Base-by-base conservation (phyloP, 2,888 invertebrate species). In the Escarpia spicata region DNA sequence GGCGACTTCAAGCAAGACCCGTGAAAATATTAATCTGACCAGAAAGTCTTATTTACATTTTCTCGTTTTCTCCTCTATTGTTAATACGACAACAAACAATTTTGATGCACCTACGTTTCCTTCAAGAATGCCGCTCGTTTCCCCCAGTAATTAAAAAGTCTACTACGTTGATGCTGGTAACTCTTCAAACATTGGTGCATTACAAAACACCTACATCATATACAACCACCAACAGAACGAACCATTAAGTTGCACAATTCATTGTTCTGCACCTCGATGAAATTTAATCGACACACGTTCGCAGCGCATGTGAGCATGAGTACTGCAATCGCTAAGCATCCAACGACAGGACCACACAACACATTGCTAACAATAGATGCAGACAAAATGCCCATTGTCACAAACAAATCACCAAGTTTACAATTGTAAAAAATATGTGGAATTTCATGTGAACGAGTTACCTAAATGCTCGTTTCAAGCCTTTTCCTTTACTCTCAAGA, bases 1-100 rank as follows among this genome's bases (percentile, higher is more conserved):
- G 75, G 75, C 75, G n/a, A 75, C 75, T 75, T 75, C 75, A 75
- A 75, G 75, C 75, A 75, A 75, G 75, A 75, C 75, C 75, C 75
- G 75, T 75, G 75, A 75, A 75, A 75, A 75, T 75, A 75, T 19
- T 75, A 75, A 75, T 75, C 75, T 75, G 75, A 75, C 75, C 75
- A 75, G 75, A 75, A 75, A 75, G 75, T 75, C 75, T 75, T 75
- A 75, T 75, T 75, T 75, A 75, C 75, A 75, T 75, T 75, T 75
- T 26, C 75, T 75, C 75, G 75, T 75, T 75, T 75, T 75, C 75
- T 75, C 75, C 12, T 52, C 75, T 26, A 26, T 75, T 75, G 75
- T 75, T 75, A 75, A n/a, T 19, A 26, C 19, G 75, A 75, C 75
- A 75, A 75, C 26, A n/a, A 75, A 75, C 75, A 26, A 3, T 26